Base-by-base conservation (phyloP, 2,797 vertebrate genomes). In the Gila robusta region DNA sequence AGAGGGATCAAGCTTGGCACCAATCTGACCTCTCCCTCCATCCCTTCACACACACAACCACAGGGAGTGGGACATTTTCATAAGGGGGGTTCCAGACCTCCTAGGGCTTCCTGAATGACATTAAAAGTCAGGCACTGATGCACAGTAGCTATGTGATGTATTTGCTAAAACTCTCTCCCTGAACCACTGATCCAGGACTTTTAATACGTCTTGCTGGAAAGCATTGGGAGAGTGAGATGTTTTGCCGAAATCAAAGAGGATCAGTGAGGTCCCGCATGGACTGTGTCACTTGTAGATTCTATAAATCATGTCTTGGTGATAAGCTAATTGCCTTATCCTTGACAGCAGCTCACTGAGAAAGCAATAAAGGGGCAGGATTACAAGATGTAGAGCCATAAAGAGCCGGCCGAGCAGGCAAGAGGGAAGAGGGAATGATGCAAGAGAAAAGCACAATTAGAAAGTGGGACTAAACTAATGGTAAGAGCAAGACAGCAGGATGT, bases 311-410 rank as follows among this genome's bases (percentile, higher is more conserved):
- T 92, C 90, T 94, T 91, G 84, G 86, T 91, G 95, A 97, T 97
- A 95, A 96, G 96, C 92, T 94, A 96, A 97, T 96, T 94, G 92
- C 95, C 92, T 95, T 96, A 96, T 95, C 96, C 96, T 97, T 97
- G 96, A 96, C 94, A 95, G 94, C 95, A 91, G 94, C 94, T 84
- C 93, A 92, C 90, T 94, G 91, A 89, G 71, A 90, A 89, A 91
- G 94, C 93, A 92, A 92, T 96, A 95, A 97, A 97, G 92, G 90
- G 70, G 89, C 91, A 86, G 93, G 92, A 93, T 94, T 94, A 95
- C 91, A 87, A 94, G 94, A 91, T 89, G 91, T 93, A 91, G 93
- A 91, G 92, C 93, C 92, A 95, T 96, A 96, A 96, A 96, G 93
- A 92, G 92, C 92, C 93, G 89, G 91, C 90, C 90, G 80, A 54